A percentile compares a stretch with the other conserved stretches of the same genome.
phyloP scores from a whole-genome alignment of 2,888 invertebrate genomes.

The Antheraea yamamai region DNA sequence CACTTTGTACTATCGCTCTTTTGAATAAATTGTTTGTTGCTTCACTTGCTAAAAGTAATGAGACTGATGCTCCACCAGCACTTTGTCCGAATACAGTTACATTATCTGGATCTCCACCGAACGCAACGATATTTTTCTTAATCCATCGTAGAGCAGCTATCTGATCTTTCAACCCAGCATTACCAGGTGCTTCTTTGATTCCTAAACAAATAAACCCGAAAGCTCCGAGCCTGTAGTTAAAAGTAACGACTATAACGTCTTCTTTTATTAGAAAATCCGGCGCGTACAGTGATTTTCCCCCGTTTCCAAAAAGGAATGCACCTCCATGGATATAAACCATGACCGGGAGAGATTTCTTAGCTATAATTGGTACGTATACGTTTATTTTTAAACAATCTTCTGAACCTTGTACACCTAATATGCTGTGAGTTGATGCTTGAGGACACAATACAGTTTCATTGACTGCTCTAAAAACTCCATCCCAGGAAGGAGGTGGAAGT shows the following conservation, averaged over 20 bases:
- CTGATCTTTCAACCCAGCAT: constrained; percentile 72
- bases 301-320: constrained; percentile 66
- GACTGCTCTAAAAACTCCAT: constrained; percentile 63
- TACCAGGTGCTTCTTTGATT: constrained; percentile 71
- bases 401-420: constrained; percentile 49
- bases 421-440: constrained; percentile 39
- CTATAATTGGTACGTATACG: constrained; percentile 59
- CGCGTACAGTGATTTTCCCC: constrained; percentile 63
- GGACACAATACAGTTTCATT: constrained; percentile 62
- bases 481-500: constrained; percentile 65
- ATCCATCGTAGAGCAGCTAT: constrained; percentile 73
- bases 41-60: constrained; percentile 59
- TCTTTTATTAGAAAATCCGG: constrained; percentile 67
- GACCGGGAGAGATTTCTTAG: constrained; percentile 54
- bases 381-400: constrained; percentile 73
- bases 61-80: constrained; percentile 64
- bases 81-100: constrained; percentile 74
- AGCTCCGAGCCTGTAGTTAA: constrained; percentile 70
- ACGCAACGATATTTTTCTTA: constrained; percentile 67
- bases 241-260: constrained; percentile 67
- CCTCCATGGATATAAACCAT: constrained; percentile 75
- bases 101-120: constrained; percentile 72
- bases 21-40: constrained; percentile 61
- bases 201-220: constrained; percentile 71
- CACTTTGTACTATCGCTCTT: constrained; percentile 69